A percentile compares a stretch with the other conserved stretches of the same genome.
Evolutionary conservation across 2,888 invertebrate genomes (phyloP).

Genomic region (Listrodromus nycthemerus): DNA sequence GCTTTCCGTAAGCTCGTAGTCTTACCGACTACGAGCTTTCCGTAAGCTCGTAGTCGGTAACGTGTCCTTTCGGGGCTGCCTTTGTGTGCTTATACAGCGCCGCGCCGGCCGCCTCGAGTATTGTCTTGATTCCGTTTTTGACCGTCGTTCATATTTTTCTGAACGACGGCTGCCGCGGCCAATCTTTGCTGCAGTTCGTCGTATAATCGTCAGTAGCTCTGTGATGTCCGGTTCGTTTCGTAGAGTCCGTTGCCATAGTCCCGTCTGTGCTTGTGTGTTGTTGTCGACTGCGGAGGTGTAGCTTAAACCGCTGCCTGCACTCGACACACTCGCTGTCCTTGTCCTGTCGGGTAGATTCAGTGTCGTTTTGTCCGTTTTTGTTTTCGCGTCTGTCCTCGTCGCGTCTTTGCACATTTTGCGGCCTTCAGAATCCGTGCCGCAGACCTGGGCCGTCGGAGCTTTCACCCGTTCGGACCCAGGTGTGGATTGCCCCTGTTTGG

Average conservation of each 20-base stretch:
- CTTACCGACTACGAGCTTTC: too few relatives aligned
- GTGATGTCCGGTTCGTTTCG: neutral
- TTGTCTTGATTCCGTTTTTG: too few relatives aligned
- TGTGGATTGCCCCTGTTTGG: constrained; percentile 3
- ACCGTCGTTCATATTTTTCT: too few relatives aligned
- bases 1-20: too few relatives aligned
- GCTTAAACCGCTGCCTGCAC: constrained; percentile 43
- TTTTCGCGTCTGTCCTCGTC: constrained; percentile 21
- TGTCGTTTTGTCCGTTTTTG: neutral
- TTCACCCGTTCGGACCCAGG: neutral
- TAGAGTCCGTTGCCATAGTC: neutral
- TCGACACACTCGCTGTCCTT: constrained; percentile 39
- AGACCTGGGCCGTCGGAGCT: constrained; percentile 38
- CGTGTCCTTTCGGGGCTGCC: too few relatives aligned
- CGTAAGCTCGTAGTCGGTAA: too few relatives aligned
- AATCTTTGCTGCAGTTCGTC: too few relatives aligned
- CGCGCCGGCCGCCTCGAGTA: too few relatives aligned
- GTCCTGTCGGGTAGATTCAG: constrained; percentile 8
- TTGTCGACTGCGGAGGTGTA: constrained; percentile 17
- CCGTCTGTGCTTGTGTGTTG: neutral
- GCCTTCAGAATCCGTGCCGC: constrained; percentile 60
- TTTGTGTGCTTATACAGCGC: too few relatives aligned
- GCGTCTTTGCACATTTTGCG: constrained; percentile 38
- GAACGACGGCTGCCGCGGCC: too few relatives aligned
- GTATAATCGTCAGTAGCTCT: constrained; percentile 27